Percentiles rank a stretch among this genome's conserved stretches.
These are phyloP conservation scores for Microcebus lehilahytsara DNA, from an alignment of 2,113 vertebrate species.

Conservation along the genomic window DNA sequence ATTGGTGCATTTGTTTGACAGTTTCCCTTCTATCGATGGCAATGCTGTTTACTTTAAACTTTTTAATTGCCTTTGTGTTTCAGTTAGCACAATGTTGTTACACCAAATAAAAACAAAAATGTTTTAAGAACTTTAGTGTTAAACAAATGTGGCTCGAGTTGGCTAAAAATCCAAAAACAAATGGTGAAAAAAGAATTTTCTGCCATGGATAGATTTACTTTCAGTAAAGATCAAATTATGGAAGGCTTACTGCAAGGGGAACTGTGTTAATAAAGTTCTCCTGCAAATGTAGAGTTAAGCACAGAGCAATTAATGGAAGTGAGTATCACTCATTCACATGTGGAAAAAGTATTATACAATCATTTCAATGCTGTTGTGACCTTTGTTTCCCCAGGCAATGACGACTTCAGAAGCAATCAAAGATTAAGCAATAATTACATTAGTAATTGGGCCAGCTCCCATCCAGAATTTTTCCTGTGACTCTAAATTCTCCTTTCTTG, in stretches of 20 bases:
- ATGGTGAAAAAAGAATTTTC: constrained; percentile 19
- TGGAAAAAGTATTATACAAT: constrained; percentile 35
- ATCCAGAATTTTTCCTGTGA: constrained; percentile 36
- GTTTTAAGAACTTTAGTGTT: constrained; percentile 18
- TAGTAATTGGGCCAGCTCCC: constrained; percentile 30
- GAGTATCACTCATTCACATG: constrained; percentile 41
- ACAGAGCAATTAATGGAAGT: constrained; percentile 67
- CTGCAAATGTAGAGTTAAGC: constrained; percentile 39
- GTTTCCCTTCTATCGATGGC: neutral
- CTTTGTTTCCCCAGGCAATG: constrained; percentile 57
- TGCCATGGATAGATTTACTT: constrained; percentile 13
- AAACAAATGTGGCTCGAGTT: constrained; percentile 24
- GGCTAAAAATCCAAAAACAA: constrained; percentile 49
- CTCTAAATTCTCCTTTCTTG: constrained; percentile 33
- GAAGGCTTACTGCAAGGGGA: constrained; percentile 28
- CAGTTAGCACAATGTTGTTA: neutral
- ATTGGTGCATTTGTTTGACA: neutral
- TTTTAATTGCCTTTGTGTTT: constrained; percentile 33
- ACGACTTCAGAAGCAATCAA: constrained; percentile 49
- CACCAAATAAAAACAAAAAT: constrained; percentile 38
- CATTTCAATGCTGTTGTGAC: constrained; percentile 43
- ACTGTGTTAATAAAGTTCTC: constrained; percentile 50
- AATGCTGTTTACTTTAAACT: constrained; percentile 16
- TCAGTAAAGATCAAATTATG: constrained; percentile 50
- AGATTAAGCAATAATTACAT: constrained; percentile 53